Evolutionary conservation across 2,797 vertebrate species (phyloP).

Genomic region (Aratinga solstitialis): DNA sequence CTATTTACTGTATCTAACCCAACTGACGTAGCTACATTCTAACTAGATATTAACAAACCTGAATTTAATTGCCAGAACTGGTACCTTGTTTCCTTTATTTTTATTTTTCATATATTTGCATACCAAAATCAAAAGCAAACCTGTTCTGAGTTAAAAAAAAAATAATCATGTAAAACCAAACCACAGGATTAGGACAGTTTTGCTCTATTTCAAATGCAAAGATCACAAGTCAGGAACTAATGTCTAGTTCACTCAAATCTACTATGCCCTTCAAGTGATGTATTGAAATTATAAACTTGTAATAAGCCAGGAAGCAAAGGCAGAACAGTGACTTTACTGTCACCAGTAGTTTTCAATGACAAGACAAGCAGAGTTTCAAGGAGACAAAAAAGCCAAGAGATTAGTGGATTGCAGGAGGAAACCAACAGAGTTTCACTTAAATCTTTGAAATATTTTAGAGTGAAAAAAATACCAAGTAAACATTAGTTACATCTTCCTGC

Average conservation of each 20-base stretch:
- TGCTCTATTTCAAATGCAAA: neutral
- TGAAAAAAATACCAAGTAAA: neutral
- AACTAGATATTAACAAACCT: neutral
- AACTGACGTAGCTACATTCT: neutral
- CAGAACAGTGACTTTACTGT: neutral
- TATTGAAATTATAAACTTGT: neutral
- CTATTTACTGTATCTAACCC: neutral
- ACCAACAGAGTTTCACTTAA: neutral
- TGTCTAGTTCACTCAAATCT: neutral
- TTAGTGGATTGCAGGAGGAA: neutral
- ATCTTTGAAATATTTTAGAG: neutral
- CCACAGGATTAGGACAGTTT: neutral
- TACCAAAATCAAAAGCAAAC: neutral
- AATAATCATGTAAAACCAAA: neutral
- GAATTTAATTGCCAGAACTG: neutral
- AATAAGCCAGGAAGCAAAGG: neutral
- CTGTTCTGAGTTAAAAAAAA: neutral
- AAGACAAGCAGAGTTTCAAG: neutral
- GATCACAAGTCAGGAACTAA: neutral
- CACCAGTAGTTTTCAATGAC: neutral
- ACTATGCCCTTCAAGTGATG: neutral
- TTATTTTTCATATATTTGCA: neutral
- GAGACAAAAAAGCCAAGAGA: neutral
- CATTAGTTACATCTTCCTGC: neutral
- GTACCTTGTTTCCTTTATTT: neutral